Evolutionary conservation across 2,888 invertebrate species (phyloP), one percentile per base, ranked within the genome.

Genomic region (Tipula lateralis): DNA sequence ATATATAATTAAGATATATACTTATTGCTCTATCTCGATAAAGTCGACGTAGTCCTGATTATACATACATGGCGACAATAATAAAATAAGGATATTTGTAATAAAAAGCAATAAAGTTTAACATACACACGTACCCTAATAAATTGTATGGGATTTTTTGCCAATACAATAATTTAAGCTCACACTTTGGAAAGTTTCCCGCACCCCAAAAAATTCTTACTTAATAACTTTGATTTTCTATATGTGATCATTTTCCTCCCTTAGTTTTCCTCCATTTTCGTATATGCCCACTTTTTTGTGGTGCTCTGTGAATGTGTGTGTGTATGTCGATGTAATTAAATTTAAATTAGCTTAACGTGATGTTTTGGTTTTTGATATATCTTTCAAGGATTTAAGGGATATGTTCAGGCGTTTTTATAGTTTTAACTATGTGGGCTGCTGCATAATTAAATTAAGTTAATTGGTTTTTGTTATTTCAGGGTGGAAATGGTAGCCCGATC

Each of bases 301-400:
- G 66, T 66, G 9, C 24, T 66, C 1, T 24, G 24, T 66, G 24
- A n/a, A n/a, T 39, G n/a, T 66, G 2, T 66, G 9, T 66, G 24
- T 13, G 13, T 24, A 66, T 24, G 66, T 9, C 44, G 66, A 66
- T 66, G 66, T 9, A 66, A 66, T 66, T 66, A 24, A 19, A 66
- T 66, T 66, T 66, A 66, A 66, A 66, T 66, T 66, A 66, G 66
- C 66, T 24, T 66, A 24, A 66, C 66, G 66, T 66, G 66, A 66
- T 66, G 66, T 66, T 66, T 0, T 50, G 44, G 44, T 16, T 16
- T 50, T 24, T 24, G 9, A 66, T 9, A 24, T 24, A 24, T 66
- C 16, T 66, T 24, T 66, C 1, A 66, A 2, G 24, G 66, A 66
- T 44, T 4, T 66, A 66, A 9, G 24, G 24, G 9, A 66, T 66